Evolutionary conservation across 2,797 vertebrate species (phyloP).

Genomic region (Scolopax bukidnonensis): DNA sequence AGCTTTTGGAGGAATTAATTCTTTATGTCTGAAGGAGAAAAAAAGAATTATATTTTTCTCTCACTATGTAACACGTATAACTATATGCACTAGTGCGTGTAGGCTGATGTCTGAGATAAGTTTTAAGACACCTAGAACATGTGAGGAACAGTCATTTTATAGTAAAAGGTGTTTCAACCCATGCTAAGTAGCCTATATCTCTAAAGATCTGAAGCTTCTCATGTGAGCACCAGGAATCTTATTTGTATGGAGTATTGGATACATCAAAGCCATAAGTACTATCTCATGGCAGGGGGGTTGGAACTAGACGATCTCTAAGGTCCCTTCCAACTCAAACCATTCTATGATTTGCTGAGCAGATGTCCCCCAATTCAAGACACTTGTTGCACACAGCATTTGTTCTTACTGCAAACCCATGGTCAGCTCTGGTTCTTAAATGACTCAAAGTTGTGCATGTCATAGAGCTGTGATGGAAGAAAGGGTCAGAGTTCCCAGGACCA

Average conservation of each 20-base stretch:
- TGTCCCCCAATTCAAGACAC: not conserved
- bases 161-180: not conserved
- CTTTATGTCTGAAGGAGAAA: not conserved
- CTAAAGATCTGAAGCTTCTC: not conserved
- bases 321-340: no score
- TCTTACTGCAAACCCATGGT: not conserved
- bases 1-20: not conserved
- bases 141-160: not conserved
- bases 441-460: not conserved
- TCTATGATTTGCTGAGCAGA: not conserved
- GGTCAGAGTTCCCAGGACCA: not conserved
- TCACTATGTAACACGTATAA: rapidly evolving
- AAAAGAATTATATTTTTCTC: not conserved
- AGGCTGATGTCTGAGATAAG: not conserved
- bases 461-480: not conserved
- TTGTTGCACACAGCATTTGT: not conserved
- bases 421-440: not conserved
- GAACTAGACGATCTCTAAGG: no score
- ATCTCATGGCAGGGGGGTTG: no score
- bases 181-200: not conserved
- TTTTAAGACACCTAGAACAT: not conserved
- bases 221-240: not conserved
- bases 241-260: not conserved
- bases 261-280: not conserved
- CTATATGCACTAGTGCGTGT: rapidly evolving